A percentile compares a stretch with the other conserved stretches of the same genome.
Conservation (phyloP, 2,888 invertebrate species). For the Achlya flavicornis region DNA sequence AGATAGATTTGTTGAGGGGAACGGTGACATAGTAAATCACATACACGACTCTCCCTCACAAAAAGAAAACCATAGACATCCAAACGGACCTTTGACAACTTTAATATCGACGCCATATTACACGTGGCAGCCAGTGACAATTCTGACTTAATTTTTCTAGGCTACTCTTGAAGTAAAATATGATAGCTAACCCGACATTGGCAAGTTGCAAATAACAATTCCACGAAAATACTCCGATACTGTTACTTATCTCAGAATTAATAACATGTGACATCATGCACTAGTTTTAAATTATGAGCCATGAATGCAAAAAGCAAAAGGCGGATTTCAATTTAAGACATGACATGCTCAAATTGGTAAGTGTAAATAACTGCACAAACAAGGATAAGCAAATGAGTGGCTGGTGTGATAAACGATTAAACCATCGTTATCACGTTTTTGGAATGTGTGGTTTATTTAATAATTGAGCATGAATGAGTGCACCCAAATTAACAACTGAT, state of each 20-base stretch:
- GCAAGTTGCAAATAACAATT: neutral
- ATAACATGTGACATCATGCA: conserved; percentile 9
- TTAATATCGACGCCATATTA: no score
- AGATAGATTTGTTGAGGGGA: no score
- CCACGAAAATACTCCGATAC: neutral
- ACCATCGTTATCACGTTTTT: conserved; percentile 13
- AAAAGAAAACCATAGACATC: no score
- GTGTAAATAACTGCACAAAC: conserved; percentile 19
- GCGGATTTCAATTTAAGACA: neutral
- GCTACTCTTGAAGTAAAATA: neutral
- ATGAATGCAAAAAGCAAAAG: conserved; percentile 8
- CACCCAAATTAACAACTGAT: neutral
- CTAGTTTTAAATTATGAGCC: conserved; percentile 2
- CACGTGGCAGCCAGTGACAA: no score
- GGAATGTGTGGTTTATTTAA: conserved; percentile 4
- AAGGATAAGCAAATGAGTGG: conserved; percentile 34
- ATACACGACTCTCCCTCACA: no score
- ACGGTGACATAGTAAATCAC: no score
- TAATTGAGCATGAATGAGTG: conserved; percentile 5
- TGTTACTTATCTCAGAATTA: conserved; percentile 3
- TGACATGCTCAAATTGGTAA: neutral
- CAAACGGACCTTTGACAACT: no score
- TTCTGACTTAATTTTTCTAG: no score
- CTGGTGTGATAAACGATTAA: conserved; percentile 18
- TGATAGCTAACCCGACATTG: neutral